Percentiles rank a stretch among this genome's conserved stretches.
phyloP scores from a whole-genome alignment of 1,140 invertebrate genomes.

The Diorhabda elongata region DNA sequence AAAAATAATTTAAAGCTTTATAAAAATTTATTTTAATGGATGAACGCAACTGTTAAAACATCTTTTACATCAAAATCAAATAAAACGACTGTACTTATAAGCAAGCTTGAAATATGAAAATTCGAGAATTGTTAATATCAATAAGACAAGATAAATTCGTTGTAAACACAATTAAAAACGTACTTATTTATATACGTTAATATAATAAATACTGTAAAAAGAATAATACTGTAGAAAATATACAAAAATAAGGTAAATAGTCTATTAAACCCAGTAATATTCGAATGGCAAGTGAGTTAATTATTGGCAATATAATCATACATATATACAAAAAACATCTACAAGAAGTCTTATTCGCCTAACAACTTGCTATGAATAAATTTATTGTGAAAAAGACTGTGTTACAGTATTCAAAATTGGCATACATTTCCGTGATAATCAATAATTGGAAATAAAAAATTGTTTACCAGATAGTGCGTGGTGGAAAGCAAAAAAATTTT shows the following conservation, averaged over 20 bases:
- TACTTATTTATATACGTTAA: constrained; percentile 16
- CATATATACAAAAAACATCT: constrained; percentile 26
- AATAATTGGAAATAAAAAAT: too few species aligned
- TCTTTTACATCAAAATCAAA: too few species aligned
- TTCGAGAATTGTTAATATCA: too few species aligned
- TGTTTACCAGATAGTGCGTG: too few species aligned
- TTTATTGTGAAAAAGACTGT: not conserved
- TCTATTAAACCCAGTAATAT: constrained; percentile 24
- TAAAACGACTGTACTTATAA: too few species aligned
- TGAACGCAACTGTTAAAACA: too few species aligned
- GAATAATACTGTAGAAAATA: constrained; percentile 34
- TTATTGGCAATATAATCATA: constrained; percentile 27
- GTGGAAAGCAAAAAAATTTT: too few species aligned
- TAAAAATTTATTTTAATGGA: too few species aligned
- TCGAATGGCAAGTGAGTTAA: constrained; percentile 33
- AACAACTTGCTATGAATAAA: constrained; percentile 6
- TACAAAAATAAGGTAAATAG: constrained; percentile 31
- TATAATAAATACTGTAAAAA: constrained; percentile 23
- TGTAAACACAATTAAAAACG: constrained; percentile 13
- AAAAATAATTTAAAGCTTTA: too few species aligned
- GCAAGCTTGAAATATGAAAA: too few species aligned
- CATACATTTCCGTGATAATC: too few species aligned
- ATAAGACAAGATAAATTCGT: constrained; percentile 13
- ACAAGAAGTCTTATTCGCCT: constrained; percentile 10
- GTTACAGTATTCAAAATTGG: too few species aligned